Conservation (phyloP, 2,113 vertebrate genomes). For the Takifugu bimaculatus region DNA sequence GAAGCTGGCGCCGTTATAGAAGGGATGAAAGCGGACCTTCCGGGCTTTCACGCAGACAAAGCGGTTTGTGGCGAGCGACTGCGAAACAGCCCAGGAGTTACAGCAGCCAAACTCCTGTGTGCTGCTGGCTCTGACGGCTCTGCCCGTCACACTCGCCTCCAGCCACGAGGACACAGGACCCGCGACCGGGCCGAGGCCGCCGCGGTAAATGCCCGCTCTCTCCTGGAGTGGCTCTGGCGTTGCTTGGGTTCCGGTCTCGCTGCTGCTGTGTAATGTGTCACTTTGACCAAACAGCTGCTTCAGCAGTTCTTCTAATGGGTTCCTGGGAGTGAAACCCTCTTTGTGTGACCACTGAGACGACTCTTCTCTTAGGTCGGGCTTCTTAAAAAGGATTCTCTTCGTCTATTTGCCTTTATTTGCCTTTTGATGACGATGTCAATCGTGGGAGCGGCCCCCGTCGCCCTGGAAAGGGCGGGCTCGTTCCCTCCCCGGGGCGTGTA, state of each 20-base stretch:
- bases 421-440: too few species aligned
- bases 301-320: not conserved
- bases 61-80: slow-evolving; percentile 13
- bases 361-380: not conserved
- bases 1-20: too few species aligned
- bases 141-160: slow-evolving; percentile 37
- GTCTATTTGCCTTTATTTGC: too few species aligned
- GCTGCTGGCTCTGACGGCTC: slow-evolving; percentile 15
- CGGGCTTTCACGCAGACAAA: slow-evolving; percentile 13
- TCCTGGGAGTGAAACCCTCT: not conserved
- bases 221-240: not conserved
- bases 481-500: slow-evolving; percentile 5
- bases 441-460: too few species aligned
- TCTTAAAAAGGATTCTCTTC: too few species aligned
- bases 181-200: slow-evolving; percentile 34
- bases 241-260: too few species aligned
- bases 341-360: slow-evolving; percentile 26
- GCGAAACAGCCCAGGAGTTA: slow-evolving; percentile 40
- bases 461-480: slow-evolving; percentile 1
- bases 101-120: slow-evolving; percentile 19
- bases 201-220: slow-evolving; percentile 43
- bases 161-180: slow-evolving; percentile 45
- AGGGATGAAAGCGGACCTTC: slow-evolving; percentile 20
- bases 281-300: too few species aligned
- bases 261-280: too few species aligned